These are phyloP conservation scores for Athalia circularis DNA, from an alignment of 2,888 invertebrate species.

Conservation along the genomic window DNA sequence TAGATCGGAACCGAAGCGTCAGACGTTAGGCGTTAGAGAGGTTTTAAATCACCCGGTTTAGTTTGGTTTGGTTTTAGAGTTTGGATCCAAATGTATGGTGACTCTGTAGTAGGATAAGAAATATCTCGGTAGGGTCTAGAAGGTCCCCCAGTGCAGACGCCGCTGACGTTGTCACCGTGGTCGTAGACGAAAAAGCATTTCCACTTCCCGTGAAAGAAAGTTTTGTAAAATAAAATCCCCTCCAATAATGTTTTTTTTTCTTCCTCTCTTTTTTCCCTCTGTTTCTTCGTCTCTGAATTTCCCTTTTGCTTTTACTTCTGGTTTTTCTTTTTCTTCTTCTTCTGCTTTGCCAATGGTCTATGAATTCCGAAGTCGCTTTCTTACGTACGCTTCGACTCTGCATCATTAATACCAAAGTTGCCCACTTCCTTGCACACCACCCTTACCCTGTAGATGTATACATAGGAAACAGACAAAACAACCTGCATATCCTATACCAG, in stretches of 20 bases:
- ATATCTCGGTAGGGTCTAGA: conserved; percentile 18
- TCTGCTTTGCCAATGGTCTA: not conserved
- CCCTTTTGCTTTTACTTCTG: not conserved
- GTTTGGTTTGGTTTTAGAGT: conserved; percentile 9
- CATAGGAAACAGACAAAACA: conserved; percentile 24
- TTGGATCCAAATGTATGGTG: conserved; percentile 9
- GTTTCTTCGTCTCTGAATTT: not conserved
- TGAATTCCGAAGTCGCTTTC: conserved; percentile 15
- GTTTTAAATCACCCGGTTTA: conserved; percentile 13
- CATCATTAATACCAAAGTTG: conserved; percentile 42
- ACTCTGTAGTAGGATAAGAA: conserved; percentile 29
- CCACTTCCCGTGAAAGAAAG: conserved; percentile 24
- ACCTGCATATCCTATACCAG: conserved; percentile 1
- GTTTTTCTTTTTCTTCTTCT: not conserved
- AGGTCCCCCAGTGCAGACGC: conserved; percentile 21
- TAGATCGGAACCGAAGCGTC: conserved; percentile 17
- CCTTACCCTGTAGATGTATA: conserved; percentile 3
- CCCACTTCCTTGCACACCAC: conserved; percentile 12
- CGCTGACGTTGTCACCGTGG: conserved; percentile 23
- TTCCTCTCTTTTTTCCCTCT: conserved; percentile 7
- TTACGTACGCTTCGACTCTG: conserved; percentile 29
- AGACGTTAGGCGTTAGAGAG: not conserved
- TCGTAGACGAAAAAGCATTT: conserved; percentile 31
- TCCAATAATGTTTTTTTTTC: not conserved
- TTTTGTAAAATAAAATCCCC: conserved; percentile 38